Evolutionary conservation across 2,113 vertebrate species (phyloP), one percentile per base, ranked within the genome.

Genomic region (Sebastes fasciatus): DNA sequence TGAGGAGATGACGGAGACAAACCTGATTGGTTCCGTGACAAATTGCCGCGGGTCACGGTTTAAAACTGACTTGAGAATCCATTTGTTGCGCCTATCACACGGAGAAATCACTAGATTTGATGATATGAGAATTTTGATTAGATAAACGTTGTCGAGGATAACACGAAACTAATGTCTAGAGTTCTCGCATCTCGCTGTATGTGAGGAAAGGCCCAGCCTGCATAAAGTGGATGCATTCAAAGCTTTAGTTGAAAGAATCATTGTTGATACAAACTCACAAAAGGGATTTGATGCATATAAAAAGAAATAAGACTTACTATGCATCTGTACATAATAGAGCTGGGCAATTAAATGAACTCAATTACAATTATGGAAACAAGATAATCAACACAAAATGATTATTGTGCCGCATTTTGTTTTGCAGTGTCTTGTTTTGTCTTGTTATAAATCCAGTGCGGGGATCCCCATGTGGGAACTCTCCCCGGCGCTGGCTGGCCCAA

Each of bases 21-120:
- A 93, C 91, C 77, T 90, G 93, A 95, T 94, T 92, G 91, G 92
- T 91, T 94, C 89, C 73, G 75, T 85, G 88, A 90, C 84, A 73
- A 91, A 93, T 81, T 54, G 80, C 83, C 73, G 68, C 77, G 62
- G 88, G 92, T 93, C 90, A 92, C 55, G 89, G 77, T 92, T 92
- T 74, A 43, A 86, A 90, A 84, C 83, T 2, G 75, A 85, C 82
- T 86, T 43, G 45, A 88, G 80, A 88, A 93, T 89, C 80, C 82
- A 93, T 94, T 93, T 77, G 85, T 77, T 81, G 75, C 78, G 84
- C 87, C 87, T 88, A 92, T 94, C 91, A 85, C 1, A 74, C 26
- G 12, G 48, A 75, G 57, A 84, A 92, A 91, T 92, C 80, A 77
- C 6, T n/a, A 80, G 83, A 89, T 89, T 75, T 65, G 75, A 88